Evolutionary conservation across 2,113 vertebrate genomes (phyloP).

Genomic region (Labeo rohita): DNA sequence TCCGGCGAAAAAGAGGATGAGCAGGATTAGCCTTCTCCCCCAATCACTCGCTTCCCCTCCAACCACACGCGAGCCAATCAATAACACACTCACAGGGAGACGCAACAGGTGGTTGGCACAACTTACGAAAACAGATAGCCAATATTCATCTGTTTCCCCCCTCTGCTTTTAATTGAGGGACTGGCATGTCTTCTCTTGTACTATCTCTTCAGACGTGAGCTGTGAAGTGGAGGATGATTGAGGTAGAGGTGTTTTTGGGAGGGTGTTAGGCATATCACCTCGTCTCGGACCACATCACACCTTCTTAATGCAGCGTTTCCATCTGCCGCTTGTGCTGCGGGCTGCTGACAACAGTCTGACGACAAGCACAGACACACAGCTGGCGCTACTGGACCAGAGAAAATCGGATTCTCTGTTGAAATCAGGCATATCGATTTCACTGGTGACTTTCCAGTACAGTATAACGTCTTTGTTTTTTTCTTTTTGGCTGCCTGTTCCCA

Average conservation of each 20-base stretch:
- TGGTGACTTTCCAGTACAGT: conserved; percentile 9
- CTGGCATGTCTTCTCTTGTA: conserved; percentile 51
- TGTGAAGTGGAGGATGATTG: conserved; percentile 33
- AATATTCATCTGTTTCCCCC: conserved; percentile 46
- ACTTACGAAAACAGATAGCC: conserved; percentile 55
- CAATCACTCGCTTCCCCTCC: conserved; percentile 47
- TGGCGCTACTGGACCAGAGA: conserved; percentile 19
- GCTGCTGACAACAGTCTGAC: conserved; percentile 6
- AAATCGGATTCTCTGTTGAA: conserved; percentile 29
- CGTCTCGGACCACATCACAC: conserved; percentile 45
- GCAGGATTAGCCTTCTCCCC: conserved; percentile 57
- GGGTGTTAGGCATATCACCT: conserved; percentile 17
- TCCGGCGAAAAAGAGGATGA: conserved; percentile 58
- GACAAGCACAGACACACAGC: conserved; percentile 32
- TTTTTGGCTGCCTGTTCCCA: not conserved
- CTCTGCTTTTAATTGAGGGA: conserved; percentile 25
- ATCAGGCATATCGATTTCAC: conserved; percentile 7
- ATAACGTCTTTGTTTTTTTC: not conserved
- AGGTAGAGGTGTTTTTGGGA: conserved; percentile 17
- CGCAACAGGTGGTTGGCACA: conserved; percentile 51
- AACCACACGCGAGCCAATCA: conserved; percentile 50
- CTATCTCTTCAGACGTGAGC: conserved; percentile 49
- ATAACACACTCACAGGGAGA: conserved; percentile 56
- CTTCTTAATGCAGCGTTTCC: conserved; percentile 39
- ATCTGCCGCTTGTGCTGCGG: conserved; percentile 31